phyloP scores from a whole-genome alignment of 2,888 invertebrate genomes.

The Micoletzkya japonica region DNA sequence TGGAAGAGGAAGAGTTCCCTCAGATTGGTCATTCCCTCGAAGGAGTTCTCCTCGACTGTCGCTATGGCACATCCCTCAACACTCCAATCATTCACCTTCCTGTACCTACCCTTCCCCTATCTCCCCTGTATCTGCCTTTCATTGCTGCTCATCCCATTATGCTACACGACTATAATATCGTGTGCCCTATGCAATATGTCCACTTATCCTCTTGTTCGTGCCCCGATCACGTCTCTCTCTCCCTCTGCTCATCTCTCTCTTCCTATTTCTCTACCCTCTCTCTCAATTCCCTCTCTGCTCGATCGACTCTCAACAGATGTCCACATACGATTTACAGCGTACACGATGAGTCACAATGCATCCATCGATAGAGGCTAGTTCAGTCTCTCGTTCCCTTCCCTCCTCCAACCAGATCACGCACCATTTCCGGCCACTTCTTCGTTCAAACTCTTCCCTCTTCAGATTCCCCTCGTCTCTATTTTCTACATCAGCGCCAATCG shows the following conservation, averaged over 20 bases:
- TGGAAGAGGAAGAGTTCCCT: constrained; percentile 5
- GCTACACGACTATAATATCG: background rate
- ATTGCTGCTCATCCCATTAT: constrained; percentile 6
- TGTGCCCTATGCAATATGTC: background rate
- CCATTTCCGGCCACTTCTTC: background rate
- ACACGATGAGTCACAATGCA: constrained; percentile 6
- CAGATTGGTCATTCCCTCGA: background rate
- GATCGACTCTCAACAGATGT: background rate
- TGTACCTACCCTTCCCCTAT: constrained; percentile 5
- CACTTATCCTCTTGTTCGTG: background rate
- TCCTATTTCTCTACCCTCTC: background rate
- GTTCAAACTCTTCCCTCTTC: background rate
- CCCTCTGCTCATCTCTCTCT: background rate
- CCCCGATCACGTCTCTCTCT: background rate
- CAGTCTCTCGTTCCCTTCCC: background rate
- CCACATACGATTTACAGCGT: constrained; percentile 3
- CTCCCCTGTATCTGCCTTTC: constrained; percentile 1
- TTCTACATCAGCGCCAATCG: background rate
- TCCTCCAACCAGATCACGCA: no score
- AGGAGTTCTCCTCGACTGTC: background rate
- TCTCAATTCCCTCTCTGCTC: background rate
- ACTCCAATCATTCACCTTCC: constrained; percentile 18
- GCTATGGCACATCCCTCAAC: constrained; percentile 12
- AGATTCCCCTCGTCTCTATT: background rate
- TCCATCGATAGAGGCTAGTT: background rate